Evolutionary conservation across 2,113 vertebrate genomes (phyloP), one percentile per base, ranked within the genome.

Genomic region (Hyperoodon ampullatus): DNA sequence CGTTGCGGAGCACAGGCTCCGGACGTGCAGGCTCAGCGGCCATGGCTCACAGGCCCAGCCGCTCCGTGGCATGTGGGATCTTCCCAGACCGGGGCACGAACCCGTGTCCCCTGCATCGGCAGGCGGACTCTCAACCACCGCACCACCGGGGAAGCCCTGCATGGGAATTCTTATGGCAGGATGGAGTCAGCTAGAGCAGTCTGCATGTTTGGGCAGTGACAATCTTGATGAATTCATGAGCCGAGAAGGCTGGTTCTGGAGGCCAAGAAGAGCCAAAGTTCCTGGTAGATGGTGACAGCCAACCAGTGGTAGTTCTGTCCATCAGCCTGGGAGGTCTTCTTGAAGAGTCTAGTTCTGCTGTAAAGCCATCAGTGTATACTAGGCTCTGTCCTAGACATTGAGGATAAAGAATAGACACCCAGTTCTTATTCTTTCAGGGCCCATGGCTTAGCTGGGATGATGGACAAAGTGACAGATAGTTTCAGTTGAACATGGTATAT

Each of bases 171-270:
- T 70, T 33, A 30, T 9, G 1, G 2, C 4, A 61, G 7, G 6
- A 23, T 30, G 21, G 53, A 50, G 7, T 21, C 23, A 13, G 23
- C 47, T 65, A 14, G 55, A 39, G 26, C 1, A 0, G 35, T 28
- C 28, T 15, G 11, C 0, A 0, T 15, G 8, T 33, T 7, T 65
- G 42, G 39, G 1, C 1, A 28, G 5, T 26, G 3, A 10, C 84
- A 23, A 33, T 18, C 28, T n/a, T 47, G 13, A 16, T n/a, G 39
- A 53, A 5, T 3, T 50, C 8, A 0, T 33, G 42, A 81, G 47
- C 28, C 26, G 21, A 50, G 39, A 15, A 92, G 14, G 30, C 82
- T 18, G 33, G 21, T 66, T 47, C 28, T 26, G 18, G 77, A 77
- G 61, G n/a, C 21, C 21, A 26, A 26, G 47, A 78, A 60, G 44